Evolutionary conservation across 2,797 vertebrate species (phyloP).

Genomic region (Enteromius anoplus): DNA sequence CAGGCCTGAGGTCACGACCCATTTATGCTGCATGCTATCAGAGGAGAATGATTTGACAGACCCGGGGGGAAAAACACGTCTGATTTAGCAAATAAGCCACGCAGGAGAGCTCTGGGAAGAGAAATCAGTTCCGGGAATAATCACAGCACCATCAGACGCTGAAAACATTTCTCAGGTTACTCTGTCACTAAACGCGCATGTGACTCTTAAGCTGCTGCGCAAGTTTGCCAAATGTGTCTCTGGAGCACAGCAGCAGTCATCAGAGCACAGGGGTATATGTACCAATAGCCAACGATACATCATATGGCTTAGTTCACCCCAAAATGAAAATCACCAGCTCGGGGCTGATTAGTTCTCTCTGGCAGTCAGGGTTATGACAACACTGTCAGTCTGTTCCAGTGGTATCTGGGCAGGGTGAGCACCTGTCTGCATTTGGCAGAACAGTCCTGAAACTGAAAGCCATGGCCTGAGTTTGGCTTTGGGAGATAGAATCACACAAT

Average conservation of each 20-base stretch:
- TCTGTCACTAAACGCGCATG: not conserved
- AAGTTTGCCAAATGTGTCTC: too few relatives aligned
- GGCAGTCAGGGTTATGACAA: not conserved
- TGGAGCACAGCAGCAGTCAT: too few relatives aligned
- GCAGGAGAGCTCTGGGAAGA: slow-evolving; percentile 10
- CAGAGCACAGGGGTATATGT: too few relatives aligned
- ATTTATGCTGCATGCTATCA: slow-evolving; percentile 39
- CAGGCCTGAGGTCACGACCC: slow-evolving; percentile 44
- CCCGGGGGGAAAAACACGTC: slow-evolving; percentile 30
- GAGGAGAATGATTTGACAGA: slow-evolving; percentile 31
- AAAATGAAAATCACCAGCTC: not conserved
- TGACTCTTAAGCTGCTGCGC: not conserved
- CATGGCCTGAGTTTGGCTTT: not conserved
- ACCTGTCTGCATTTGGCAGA: not conserved
- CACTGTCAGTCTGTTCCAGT: not conserved
- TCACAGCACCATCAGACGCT: not conserved
- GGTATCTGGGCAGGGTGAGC: not conserved
- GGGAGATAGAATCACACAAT: too few relatives aligned
- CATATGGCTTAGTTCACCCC: too few relatives aligned
- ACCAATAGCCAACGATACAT: too few relatives aligned
- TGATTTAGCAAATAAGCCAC: slow-evolving; percentile 24
- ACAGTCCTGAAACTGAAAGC: not conserved
- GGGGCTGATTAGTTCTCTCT: not conserved
- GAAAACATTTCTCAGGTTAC: slow-evolving; percentile 29
- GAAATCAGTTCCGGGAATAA: slow-evolving; percentile 37